Percentiles rank a stretch among this genome's conserved stretches.
These are phyloP conservation scores for Gryon sp. DNA, from an alignment of 1,140 invertebrate species.

Conservation along the genomic window DNA sequence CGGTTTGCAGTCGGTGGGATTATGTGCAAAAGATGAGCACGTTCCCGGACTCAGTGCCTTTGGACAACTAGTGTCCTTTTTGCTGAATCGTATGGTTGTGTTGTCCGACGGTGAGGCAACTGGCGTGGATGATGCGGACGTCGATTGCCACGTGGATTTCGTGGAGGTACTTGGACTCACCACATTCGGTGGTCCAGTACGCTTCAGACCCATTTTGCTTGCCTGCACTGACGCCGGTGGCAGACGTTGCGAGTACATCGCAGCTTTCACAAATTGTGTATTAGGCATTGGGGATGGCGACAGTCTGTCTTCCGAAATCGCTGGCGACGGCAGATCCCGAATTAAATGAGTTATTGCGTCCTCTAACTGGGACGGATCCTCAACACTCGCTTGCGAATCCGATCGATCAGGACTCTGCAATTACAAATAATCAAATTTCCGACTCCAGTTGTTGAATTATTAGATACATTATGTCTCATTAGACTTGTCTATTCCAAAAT, in stretches of 20 bases:
- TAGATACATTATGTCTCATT: too few relatives aligned
- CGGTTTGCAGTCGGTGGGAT: slow-evolving; percentile 1
- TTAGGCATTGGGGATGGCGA: slow-evolving; percentile 67
- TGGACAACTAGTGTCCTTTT: slow-evolving; percentile 19
- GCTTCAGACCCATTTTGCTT: slow-evolving; percentile 69
- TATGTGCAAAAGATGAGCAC: slow-evolving; percentile 3
- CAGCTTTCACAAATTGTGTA: slow-evolving; percentile 72
- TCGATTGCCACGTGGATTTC: slow-evolving; percentile 33
- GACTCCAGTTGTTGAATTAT: too few relatives aligned
- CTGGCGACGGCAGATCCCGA: slow-evolving; percentile 81
- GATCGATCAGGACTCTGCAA: slow-evolving; percentile 46
- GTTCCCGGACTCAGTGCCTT: slow-evolving; percentile 15
- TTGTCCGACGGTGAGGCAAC: slow-evolving; percentile 27
- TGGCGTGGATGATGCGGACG: slow-evolving; percentile 23
- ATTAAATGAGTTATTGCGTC: slow-evolving; percentile 85
- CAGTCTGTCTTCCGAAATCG: slow-evolving; percentile 61
- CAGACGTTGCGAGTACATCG: slow-evolving; percentile 69
- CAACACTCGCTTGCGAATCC: slow-evolving; percentile 75
- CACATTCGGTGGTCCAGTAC: slow-evolving; percentile 54
- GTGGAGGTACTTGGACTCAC: slow-evolving; percentile 29
- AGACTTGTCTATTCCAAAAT: too few relatives aligned
- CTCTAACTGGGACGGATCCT: slow-evolving; percentile 84
- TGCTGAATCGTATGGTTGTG: not conserved
- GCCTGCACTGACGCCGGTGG: slow-evolving; percentile 71
- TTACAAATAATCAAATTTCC: too few relatives aligned